Evolutionary conservation across 2,888 invertebrate species (phyloP).

Genomic region (Ochlodes sylvanus): DNA sequence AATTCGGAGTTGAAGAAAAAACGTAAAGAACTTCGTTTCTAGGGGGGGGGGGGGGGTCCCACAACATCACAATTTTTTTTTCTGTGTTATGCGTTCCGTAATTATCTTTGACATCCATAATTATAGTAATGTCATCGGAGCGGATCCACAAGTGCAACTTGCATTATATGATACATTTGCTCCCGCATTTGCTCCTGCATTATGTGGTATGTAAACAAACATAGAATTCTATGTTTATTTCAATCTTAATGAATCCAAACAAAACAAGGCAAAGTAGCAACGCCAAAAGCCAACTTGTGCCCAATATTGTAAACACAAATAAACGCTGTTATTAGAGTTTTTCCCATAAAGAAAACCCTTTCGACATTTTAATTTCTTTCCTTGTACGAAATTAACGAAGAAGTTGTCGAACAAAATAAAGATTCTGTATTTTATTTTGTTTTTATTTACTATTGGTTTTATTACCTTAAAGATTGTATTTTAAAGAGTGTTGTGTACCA

Average conservation of each 20-base stretch:
- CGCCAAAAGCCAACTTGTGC: background rate
- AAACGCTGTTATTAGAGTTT: constrained; percentile 20
- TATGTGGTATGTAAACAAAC: too few species aligned
- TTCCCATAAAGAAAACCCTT: constrained; percentile 18
- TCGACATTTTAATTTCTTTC: constrained; percentile 24
- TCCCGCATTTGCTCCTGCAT: too few species aligned
- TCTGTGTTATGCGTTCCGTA: too few species aligned
- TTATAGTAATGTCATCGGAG: too few species aligned
- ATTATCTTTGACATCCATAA: too few species aligned
- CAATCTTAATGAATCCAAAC: background rate
- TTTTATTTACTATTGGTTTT: background rate
- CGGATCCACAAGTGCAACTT: too few species aligned
- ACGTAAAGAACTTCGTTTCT: too few species aligned
- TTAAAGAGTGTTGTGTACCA: background rate
- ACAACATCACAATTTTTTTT: too few species aligned
- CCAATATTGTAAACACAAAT: background rate
- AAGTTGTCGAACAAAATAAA: constrained; percentile 7
- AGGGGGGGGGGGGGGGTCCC: too few species aligned
- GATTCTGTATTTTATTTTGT: constrained; percentile 6
- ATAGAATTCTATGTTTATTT: background rate
- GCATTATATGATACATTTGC: too few species aligned
- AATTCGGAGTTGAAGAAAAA: too few species aligned
- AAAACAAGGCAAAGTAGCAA: background rate
- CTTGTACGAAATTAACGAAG: constrained; percentile 12
- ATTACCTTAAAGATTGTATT: background rate